phyloP scores from a whole-genome alignment of 2,888 invertebrate species.

The Spodoptera exigua region DNA sequence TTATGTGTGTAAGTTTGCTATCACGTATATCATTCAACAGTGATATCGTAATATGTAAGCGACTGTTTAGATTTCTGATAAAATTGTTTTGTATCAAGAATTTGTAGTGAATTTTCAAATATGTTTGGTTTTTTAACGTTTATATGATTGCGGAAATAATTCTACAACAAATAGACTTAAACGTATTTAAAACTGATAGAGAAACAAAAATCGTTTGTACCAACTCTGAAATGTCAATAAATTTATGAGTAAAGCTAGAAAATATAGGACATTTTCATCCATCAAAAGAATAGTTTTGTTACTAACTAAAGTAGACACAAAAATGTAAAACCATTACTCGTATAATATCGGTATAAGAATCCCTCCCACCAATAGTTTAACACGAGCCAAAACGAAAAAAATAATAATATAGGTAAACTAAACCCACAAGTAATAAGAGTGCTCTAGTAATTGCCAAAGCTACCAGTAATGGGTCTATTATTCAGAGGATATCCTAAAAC shows the following conservation, averaged over 20 bases:
- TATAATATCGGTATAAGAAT: too few species aligned
- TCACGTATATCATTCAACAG: constrained; percentile 57
- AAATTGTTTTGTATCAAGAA: constrained; percentile 34
- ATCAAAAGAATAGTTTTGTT: too few species aligned
- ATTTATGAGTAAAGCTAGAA: background rate
- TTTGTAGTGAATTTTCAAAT: constrained; percentile 10
- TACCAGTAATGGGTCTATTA: constrained; percentile 11
- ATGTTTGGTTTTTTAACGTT: background rate
- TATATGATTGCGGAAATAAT: too few species aligned
- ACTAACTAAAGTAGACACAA: too few species aligned
- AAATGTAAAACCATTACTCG: too few species aligned
- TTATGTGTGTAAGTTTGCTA: constrained; percentile 48
- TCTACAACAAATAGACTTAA: too few species aligned
- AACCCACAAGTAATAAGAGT: background rate
- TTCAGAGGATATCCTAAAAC: constrained; percentile 10
- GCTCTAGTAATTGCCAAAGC: background rate
- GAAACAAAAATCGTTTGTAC: too few species aligned
- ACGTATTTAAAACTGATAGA: too few species aligned
- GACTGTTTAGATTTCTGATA: constrained; percentile 62
- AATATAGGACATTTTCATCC: background rate
- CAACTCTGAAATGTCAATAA: too few species aligned
- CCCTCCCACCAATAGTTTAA: background rate
- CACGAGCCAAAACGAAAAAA: background rate
- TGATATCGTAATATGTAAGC: constrained; percentile 59
- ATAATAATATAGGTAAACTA: background rate